Percentiles rank a stretch among this genome's conserved stretches.
phyloP scores from a whole-genome alignment of 2,113 vertebrate genomes.

The Dendrocopos noguchii region DNA sequence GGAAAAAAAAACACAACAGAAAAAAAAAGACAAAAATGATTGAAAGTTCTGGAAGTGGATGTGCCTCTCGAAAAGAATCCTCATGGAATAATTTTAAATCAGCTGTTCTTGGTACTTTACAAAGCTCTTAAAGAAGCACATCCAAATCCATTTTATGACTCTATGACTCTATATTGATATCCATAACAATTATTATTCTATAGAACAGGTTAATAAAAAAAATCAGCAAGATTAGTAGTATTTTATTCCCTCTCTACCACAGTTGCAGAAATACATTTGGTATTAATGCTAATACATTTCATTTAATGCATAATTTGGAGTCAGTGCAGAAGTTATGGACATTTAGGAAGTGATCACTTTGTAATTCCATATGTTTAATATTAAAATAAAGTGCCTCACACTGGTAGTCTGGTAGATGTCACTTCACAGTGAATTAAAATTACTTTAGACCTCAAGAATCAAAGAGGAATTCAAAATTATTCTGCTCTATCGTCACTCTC shows the following conservation, averaged over 20 bases:
- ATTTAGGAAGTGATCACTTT: constrained; percentile 53
- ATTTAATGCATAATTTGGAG: constrained; percentile 8
- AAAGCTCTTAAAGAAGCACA: too few relatives aligned
- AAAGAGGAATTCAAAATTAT: constrained; percentile 57
- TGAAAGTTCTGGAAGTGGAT: too few relatives aligned
- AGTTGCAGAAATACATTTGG: neutral
- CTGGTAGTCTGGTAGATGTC: constrained; percentile 61
- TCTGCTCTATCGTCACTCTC: constrained; percentile 45
- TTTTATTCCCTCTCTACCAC: neutral
- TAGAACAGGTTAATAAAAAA: neutral
- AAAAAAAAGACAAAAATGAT: too few relatives aligned
- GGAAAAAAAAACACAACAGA: too few relatives aligned
- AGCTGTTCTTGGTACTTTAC: too few relatives aligned
- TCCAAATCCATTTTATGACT: too few relatives aligned
- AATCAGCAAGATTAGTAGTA: neutral
- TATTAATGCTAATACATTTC: constrained; percentile 5
- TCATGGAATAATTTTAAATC: too few relatives aligned
- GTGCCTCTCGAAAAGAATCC: too few relatives aligned
- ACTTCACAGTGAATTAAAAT: constrained; percentile 67
- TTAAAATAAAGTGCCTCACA: constrained; percentile 41
- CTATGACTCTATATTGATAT: too few relatives aligned
- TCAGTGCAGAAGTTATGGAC: neutral
- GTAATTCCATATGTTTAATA: constrained; percentile 60
- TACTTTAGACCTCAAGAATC: constrained; percentile 50
- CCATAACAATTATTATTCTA: neutral